Percentiles rank a stretch among this genome's conserved stretches.
Evolutionary conservation across 1,140 invertebrate species (phyloP).

Genomic region (Hylyphantes graminicola): DNA sequence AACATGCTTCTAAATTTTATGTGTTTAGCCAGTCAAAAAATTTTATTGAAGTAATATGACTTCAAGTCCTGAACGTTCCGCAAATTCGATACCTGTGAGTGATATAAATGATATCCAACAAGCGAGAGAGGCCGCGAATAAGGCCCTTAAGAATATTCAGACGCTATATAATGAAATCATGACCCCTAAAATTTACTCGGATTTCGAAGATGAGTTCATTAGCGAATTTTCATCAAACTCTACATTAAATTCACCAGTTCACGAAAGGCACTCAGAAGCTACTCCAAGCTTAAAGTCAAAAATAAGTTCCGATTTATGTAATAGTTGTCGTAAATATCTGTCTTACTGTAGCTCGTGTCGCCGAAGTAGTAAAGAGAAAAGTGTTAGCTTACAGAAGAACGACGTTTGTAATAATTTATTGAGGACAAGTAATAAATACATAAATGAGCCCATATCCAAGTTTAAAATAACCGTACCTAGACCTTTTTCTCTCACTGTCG

Average conservation of each 20-base stretch:
- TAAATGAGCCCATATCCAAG: not conserved
- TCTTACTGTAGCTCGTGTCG: not conserved
- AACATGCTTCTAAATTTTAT: no score
- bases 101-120: constrained; percentile 1
- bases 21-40: not conserved
- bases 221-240: constrained; percentile 3
- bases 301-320: constrained; percentile 2
- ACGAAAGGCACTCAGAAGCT: not conserved
- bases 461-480: constrained; percentile 39
- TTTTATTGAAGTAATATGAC: not conserved
- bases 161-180: constrained; percentile 39
- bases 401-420: no score
- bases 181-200: not conserved
- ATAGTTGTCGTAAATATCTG: not conserved
- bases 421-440: no score
- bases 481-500: constrained; percentile 26
- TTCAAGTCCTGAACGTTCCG: not conserved
- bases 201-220: not conserved
- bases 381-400: no score
- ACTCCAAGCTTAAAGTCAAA: no score
- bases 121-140: constrained; percentile 6
- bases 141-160: constrained; percentile 28
- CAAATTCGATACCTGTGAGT: not conserved
- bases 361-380: no score
- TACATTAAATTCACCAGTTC: not conserved